phyloP scores from a whole-genome alignment of 2,888 invertebrate genomes.

The Coenonympha arcania region DNA sequence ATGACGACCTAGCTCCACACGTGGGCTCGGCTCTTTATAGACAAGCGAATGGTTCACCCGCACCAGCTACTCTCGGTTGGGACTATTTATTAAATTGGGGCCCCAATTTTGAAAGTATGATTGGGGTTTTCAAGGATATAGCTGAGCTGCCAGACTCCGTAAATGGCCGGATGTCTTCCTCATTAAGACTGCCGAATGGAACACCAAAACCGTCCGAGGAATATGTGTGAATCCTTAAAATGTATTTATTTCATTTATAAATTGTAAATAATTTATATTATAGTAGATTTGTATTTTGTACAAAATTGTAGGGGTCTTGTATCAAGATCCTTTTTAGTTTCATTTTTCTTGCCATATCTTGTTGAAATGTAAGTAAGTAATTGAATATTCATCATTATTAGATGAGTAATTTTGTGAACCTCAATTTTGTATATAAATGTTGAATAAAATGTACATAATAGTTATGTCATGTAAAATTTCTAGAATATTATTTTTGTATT shows the following conservation, averaged over 20 bases:
- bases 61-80: slow-evolving; percentile 89
- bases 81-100: slow-evolving; percentile 97
- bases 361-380: slow-evolving; percentile 40
- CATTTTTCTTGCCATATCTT: slow-evolving; percentile 68
- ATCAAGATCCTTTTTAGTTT: slow-evolving; percentile 64
- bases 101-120: slow-evolving; percentile 94
- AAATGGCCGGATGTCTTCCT: slow-evolving; percentile 81
- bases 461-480: slow-evolving; percentile 13
- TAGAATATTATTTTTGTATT: slow-evolving; percentile 19
- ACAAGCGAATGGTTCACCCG: slow-evolving; percentile 84
- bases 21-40: slow-evolving; percentile 85
- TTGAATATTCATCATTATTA: slow-evolving; percentile 26
- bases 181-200: slow-evolving; percentile 82
- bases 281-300: slow-evolving; percentile 43
- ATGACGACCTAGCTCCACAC: slow-evolving; percentile 90
- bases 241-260: not conserved
- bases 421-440: slow-evolving; percentile 41
- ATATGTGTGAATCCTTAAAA: slow-evolving; percentile 77
- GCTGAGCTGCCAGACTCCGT: slow-evolving; percentile 92
- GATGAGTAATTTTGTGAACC: slow-evolving; percentile 32
- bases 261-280: slow-evolving; percentile 31
- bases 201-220: slow-evolving; percentile 91
- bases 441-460: slow-evolving; percentile 28
- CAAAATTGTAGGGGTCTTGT: slow-evolving; percentile 65
- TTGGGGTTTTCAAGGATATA: slow-evolving; percentile 96